Conservation (phyloP, 2,888 invertebrate genomes). For the Cerastis leucographa region DNA sequence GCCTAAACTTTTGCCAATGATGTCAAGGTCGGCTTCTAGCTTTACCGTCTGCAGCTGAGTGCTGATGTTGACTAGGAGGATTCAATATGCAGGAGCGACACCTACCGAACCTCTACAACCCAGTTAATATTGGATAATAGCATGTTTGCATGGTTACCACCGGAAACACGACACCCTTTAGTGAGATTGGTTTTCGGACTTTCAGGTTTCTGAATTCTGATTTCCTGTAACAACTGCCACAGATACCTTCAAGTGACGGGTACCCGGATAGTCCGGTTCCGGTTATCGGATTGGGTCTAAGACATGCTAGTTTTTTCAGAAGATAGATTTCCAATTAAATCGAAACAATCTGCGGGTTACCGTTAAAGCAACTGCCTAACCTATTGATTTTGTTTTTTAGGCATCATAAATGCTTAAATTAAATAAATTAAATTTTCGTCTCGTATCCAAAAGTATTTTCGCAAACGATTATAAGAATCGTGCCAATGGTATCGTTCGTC, state of each 20-base stretch:
- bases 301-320: not conserved
- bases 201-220: not conserved
- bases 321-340: not conserved
- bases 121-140: too few relatives aligned
- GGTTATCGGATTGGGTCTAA: not conserved
- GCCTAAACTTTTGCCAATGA: not conserved
- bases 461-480: conserved; percentile 39
- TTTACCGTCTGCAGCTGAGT: not conserved
- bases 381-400: conserved; percentile 8
- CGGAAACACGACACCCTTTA: not conserved
- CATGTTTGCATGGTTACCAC: not conserved
- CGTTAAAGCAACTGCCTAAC: not conserved
- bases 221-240: not conserved
- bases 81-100: not conserved
- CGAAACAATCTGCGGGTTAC: not conserved
- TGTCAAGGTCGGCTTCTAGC: not conserved
- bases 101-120: not conserved
- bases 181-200: too few relatives aligned
- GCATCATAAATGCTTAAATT: not conserved
- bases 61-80: not conserved
- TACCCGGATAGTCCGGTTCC: not conserved
- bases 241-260: not conserved
- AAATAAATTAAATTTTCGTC: too few relatives aligned
- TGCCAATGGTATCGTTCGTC: conserved; percentile 48
- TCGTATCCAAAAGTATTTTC: conserved; percentile 28